phyloP scores from a whole-genome alignment of 2,888 invertebrate genomes.

The Agrochola circellaris region DNA sequence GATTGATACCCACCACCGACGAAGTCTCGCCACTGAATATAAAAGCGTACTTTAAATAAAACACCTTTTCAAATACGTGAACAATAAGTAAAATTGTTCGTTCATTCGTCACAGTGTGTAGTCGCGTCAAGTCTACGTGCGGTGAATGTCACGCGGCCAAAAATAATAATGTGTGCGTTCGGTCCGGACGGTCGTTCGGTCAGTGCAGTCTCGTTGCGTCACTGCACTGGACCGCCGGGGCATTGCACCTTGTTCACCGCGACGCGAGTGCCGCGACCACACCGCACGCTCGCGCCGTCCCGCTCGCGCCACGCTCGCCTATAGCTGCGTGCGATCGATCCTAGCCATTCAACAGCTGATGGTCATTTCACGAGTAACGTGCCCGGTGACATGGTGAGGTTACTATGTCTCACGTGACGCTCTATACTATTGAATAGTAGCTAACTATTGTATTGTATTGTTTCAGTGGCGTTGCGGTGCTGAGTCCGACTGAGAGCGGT shows the following conservation, averaged over 20 bases:
- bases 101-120: conserved; percentile 78
- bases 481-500: conserved; percentile 94
- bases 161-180: conserved; percentile 83
- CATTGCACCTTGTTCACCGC: conserved; percentile 85
- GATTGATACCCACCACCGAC: conserved; percentile 74
- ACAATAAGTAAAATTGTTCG: conserved; percentile 77
- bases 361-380: conserved; percentile 73
- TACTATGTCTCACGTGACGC: conserved; percentile 36
- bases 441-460: conserved; percentile 67
- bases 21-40: conserved; percentile 66
- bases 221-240: conserved; percentile 85
- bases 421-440: conserved; percentile 47
- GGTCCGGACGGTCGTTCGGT: conserved; percentile 80
- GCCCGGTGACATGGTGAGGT: conserved; percentile 56
- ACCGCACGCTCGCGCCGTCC: conserved; percentile 65
- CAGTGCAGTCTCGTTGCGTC: conserved; percentile 89
- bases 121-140: conserved; percentile 77
- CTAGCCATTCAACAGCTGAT: conserved; percentile 85
- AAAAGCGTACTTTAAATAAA: conserved; percentile 69
- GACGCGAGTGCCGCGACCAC: conserved; percentile 70
- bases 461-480: conserved; percentile 96
- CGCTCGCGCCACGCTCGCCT: conserved; percentile 68
- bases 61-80: conserved; percentile 68
- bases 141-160: conserved; percentile 86
- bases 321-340: conserved; percentile 77